Base-by-base conservation (phyloP, 2,888 invertebrate genomes). In the Bibio marci region DNA sequence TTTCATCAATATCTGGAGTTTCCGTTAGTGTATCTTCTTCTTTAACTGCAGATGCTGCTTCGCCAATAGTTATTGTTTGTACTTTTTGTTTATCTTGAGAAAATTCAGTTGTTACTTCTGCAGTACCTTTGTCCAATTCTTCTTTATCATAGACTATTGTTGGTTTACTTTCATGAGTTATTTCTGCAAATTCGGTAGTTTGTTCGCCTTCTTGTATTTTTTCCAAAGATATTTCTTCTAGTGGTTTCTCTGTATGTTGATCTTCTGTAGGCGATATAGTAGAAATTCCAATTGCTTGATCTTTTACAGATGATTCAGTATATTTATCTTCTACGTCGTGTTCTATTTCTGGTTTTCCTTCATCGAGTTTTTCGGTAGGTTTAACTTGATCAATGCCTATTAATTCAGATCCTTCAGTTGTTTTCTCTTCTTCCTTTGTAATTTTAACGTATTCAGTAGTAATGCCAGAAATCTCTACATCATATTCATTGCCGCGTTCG, bases 11-110 rank as follows among this genome's bases (percentile, higher is more conserved):
- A 35, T 22, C 30, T 14, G 39, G 15, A 11, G 38, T 22, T 30
- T n/a, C 28, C 8, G 17, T 25, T 32, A 35, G 33, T 13, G 55
- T 49, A 32, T 54, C 51, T 38, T 55, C 52, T 44, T 53, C 50
- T 35, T 35, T 49, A 22, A 22, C 22, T 6, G 22, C 22, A 22
- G 22, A 22, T 22, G 22, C 22, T 4, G 22, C 8, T 22, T 4
- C n/a, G n/a, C n/a, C n/a, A n/a, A n/a, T n/a, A n/a, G n/a, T n/a
- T n/a, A n/a, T n/a, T n/a, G n/a, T n/a, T n/a, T n/a, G n/a, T n/a
- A n/a, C n/a, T n/a, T n/a, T n/a, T n/a, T n/a, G n/a, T n/a, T n/a
- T n/a, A n/a, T n/a, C n/a, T n/a, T n/a, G n/a, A n/a, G n/a, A n/a
- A n/a, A n/a, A n/a, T n/a, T n/a, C n/a, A n/a, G n/a, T n/a, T n/a